Base-by-base conservation (phyloP, 2,113 vertebrate species). In the Engraulis encrasicolus region DNA sequence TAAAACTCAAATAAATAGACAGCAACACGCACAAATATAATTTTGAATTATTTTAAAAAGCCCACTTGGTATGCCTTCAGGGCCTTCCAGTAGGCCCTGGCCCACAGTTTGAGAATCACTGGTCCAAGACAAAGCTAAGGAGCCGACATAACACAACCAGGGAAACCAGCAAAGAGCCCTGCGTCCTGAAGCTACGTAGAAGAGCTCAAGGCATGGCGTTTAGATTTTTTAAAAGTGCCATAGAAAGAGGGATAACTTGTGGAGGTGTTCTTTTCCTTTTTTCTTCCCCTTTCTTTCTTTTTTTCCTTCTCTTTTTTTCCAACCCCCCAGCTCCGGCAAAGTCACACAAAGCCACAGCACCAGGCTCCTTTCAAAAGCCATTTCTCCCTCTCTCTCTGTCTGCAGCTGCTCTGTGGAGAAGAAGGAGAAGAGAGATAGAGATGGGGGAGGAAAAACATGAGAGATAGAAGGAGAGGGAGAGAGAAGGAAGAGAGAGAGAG, bases 331-430 rank as follows among this genome's bases (percentile, higher is more conserved):
- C 61, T 71, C 61, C 61, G 12, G 27, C 66, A n/a, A 27, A 71
- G 66, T 14, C 27, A 71, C 66, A 71, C 31, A 71, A 71, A 71
- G 61, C 27, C 61, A 31, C 7, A 34, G 66, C 96, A 96, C 95
- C 94, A 94, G 93, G 95, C 95, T 96, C 79, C 96, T 95, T 96
- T 96, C 95, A 94, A 95, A 95, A 94, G n/a, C n/a, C n/a, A n/a
- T n/a, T n/a, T n/a, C n/a, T n/a, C n/a, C n/a, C n/a, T n/a, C n/a
- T n/a, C 95, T 94, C 96, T 96, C 95, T 95, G 95, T 95, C 94
- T 96, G 96, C 96, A 97, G 96, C 96, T 97, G 96, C 95, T 96
- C 95, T 95, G 58, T 19, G 9, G 66, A 80, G 71, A 38, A 85
- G 87, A 79, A 78, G 80, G 54, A 80, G 96, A 95, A 83, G 83